Evolutionary conservation across 1,140 invertebrate species (phyloP), one percentile per base, ranked within the genome.

Genomic region (Drosophila teissieri): DNA sequence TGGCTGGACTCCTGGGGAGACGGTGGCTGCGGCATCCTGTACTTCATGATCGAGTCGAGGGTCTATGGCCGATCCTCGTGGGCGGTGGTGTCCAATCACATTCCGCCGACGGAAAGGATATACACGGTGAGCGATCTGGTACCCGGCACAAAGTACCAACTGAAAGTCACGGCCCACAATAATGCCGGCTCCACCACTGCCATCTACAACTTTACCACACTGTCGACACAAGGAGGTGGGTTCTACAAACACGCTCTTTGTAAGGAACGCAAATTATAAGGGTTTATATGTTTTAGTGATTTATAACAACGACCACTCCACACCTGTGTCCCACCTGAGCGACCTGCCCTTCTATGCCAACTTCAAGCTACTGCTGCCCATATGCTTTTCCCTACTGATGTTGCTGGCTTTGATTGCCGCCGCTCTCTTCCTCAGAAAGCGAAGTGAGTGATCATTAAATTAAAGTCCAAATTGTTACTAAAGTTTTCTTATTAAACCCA

Each of bases 1-100:
- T 97, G 97, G 94, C 92, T 98, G 37, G 96, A 96, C 78, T 95
- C 95, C 0, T 98, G 97, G 97, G 95, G 95, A 31, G 96, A 97
- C 80, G 96, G 96, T 3, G 97, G 96, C 2, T 98, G 98, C 89
- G 96, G 96, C 0, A 97, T 98, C 68, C 94, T 96, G 2, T 97
- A 96, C 91, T 98, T 97, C 90, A 95, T 96, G 52, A 95, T 98
- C 5, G 96, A 97, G 82, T 98, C 91, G 0, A 36, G 91, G 11
- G 61, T 91, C 0, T 92, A 91, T 69, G 91, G 90, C 1, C 84
- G 93, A 24, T 92, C 92, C 1, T 92, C 95, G 78, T 96, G 96
- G 95, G 94, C 94, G 2, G 94, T 96, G n/a, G 94, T 96, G 0
- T 95, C 95, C 8, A 96, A 96, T 92, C 95, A 95, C 73, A 95